Conservation (phyloP, 2,797 vertebrate genomes). For the Podarcis siculus region DNA sequence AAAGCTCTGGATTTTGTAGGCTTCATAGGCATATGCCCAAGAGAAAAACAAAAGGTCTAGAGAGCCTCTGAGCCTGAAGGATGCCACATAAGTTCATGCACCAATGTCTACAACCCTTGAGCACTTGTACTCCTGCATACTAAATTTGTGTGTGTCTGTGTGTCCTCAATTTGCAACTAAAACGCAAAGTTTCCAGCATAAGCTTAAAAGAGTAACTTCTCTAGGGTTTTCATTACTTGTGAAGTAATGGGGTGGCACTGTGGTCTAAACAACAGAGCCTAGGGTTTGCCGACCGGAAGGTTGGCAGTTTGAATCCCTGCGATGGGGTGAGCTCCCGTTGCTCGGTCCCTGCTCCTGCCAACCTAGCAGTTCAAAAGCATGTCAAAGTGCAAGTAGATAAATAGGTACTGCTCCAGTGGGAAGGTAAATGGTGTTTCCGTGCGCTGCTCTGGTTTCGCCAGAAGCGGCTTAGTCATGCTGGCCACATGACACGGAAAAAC, state of each 20-base stretch:
- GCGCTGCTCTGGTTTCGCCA: too few species aligned
- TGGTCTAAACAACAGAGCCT: too few species aligned
- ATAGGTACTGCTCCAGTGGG: too few species aligned
- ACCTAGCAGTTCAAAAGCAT: too few species aligned
- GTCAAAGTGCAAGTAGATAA: too few species aligned
- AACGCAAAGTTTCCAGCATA: not conserved
- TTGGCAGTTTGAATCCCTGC: too few species aligned
- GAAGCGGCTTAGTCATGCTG: too few species aligned
- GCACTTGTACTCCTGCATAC: not conserved
- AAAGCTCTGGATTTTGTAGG: not conserved
- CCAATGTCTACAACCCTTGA: not conserved
- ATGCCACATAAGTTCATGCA: not conserved
- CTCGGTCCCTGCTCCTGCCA: too few species aligned
- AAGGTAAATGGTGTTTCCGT: too few species aligned
- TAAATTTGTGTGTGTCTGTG: not conserved
- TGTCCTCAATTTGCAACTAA: not conserved
- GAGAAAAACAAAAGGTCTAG: conserved; percentile 45
- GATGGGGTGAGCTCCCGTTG: too few species aligned
- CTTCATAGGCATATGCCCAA: conserved; percentile 12
- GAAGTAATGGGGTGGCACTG: not conserved
- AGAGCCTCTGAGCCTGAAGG: not conserved
- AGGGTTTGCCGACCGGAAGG: too few species aligned
- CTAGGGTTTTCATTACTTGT: not conserved
- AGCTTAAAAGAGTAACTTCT: conserved; percentile 1
- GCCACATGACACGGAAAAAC: too few species aligned